phyloP scores from a whole-genome alignment of 2,888 invertebrate genomes.

The Heliconius cydno region DNA sequence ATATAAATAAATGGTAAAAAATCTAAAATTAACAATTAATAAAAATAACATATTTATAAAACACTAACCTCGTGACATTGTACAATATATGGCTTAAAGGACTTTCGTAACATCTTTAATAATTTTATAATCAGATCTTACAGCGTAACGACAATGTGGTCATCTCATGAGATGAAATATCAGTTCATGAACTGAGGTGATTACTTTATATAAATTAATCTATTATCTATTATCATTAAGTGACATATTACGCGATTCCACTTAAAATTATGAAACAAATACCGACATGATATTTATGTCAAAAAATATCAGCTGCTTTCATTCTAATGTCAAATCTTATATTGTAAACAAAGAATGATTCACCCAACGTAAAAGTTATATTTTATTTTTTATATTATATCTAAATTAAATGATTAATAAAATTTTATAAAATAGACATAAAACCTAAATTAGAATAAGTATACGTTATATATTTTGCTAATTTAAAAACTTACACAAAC shows the following conservation, averaged over 20 bases:
- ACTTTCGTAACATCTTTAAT: slow-evolving; percentile 63
- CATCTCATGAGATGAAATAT: slow-evolving; percentile 3
- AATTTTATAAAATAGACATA: neutral
- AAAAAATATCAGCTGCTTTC: slow-evolving; percentile 31
- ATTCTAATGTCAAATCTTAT: slow-evolving; percentile 9
- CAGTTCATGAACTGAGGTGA: neutral
- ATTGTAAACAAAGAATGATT: slow-evolving; percentile 13
- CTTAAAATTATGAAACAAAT: slow-evolving; percentile 23
- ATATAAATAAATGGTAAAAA: neutral
- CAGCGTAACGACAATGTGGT: neutral
- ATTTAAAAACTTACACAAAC: neutral
- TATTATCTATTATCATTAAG: slow-evolving; percentile 26
- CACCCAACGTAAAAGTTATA: neutral
- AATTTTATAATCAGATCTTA: neutral
- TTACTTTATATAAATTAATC: slow-evolving; percentile 10
- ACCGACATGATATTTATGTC: neutral
- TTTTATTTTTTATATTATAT: neutral
- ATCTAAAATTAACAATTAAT: neutral
- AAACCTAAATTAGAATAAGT: too few species aligned
- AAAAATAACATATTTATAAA: slow-evolving; percentile 6
- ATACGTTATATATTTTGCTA: neutral
- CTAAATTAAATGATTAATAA: neutral
- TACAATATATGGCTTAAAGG: slow-evolving; percentile 50
- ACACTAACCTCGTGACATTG: slow-evolving; percentile 41
- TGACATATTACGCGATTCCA: slow-evolving; percentile 21